phyloP scores from a whole-genome alignment of 2,888 invertebrate genomes.

The Thymelicus acteon region DNA sequence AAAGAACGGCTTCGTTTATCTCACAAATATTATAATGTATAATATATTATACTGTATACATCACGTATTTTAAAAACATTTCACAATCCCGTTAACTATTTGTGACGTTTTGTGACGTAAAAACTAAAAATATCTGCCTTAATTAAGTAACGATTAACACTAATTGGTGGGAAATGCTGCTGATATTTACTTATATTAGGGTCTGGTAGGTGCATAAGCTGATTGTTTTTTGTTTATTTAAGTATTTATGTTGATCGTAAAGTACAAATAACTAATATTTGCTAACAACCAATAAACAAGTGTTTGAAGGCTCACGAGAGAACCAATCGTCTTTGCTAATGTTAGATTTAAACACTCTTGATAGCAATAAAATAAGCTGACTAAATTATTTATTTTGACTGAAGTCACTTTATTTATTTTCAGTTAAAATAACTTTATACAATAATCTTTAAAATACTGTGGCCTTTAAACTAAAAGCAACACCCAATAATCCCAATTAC shows the following conservation, averaged over 20 bases:
- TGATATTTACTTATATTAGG: slow-evolving; percentile 40
- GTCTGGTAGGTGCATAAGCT: slow-evolving; percentile 31
- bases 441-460: no score
- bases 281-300: slow-evolving; percentile 10
- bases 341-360: no score
- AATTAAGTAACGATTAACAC: slow-evolving; percentile 18
- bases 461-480: no score
- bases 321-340: neutral
- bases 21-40: no score
- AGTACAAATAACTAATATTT: slow-evolving; percentile 8
- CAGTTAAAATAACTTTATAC: no score
- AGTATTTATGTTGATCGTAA: neutral
- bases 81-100: neutral
- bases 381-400: no score
- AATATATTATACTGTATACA: no score
- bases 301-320: neutral
- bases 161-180: slow-evolving; percentile 8
- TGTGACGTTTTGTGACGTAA: neutral
- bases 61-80: neutral
- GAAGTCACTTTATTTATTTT: no score
- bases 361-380: no score
- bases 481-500: no score
- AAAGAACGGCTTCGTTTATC: no score
- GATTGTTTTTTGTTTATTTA: slow-evolving; percentile 1
- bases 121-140: slow-evolving; percentile 6